Evolutionary conservation across 2,888 invertebrate genomes (phyloP), one percentile per base, ranked within the genome.

Genomic region (Elgonia sp.): DNA sequence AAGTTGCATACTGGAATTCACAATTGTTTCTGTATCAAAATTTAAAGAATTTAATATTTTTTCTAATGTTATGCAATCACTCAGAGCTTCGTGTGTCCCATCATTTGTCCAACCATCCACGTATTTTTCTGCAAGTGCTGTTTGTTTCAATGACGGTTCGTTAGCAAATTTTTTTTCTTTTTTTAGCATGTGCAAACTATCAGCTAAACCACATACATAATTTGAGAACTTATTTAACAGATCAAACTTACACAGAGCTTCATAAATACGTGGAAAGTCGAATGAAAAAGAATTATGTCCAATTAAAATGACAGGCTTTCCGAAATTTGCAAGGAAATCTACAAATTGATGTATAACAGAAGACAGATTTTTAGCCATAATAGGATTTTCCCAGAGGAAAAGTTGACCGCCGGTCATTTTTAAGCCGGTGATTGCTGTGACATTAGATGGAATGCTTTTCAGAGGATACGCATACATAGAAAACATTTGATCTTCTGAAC

Each of bases 371-470:
- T 39, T 65, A 18, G 70, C 62, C 16, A 9, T 7, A 62, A 73
- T 21, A 39, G 65, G 53, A 8, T 55, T 50, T 1, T 29, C 62
- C 42, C 46, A 37, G 6, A 79, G 62, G 42, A 70, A 81, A 12
- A 81, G 62, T 42, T 86, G 86, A 10, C 86, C 86, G 10, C 63
- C 70, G 16, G 12, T 50, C 50, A 86, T 81, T 21, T 53, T 67
- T n/a, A 86, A 81, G 7, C 81, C 70, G 10, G 75, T 86, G 10
- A 81, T 50, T n/a, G 60, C 63, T 53, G n/a, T 60, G 18, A 70
- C 55, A 14, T 46, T 42, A 10, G 57, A 10, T 12, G 69, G 70
- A 53, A 86, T 86, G 16, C 39, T 50, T 10, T 76, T 76, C 3
- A 81, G 16, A 14, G 82, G 76, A 37, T 86, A 76, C 5, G 65